Base-by-base conservation (phyloP, 2,888 invertebrate genomes). In the Acronicta leporina region DNA sequence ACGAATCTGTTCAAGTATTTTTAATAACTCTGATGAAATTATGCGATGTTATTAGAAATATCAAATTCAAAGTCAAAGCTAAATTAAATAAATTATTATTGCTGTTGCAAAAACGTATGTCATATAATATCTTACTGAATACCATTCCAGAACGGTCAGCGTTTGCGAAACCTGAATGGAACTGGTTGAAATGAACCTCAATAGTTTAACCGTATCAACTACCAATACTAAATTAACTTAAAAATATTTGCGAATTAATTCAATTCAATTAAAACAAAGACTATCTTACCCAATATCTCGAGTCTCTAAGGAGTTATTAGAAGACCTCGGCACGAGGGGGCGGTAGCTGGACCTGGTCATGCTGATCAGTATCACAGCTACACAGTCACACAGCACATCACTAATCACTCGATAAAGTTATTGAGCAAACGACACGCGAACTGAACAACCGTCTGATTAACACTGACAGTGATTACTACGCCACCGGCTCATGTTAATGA, bases 311-410 rank as follows among this genome's bases (percentile, higher is more conserved):
- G 94, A 94, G 60, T 87, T 89, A 70, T 90, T 85, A 0, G 94
- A 93, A 6, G 92, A 85, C 43, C 94, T 81, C 5, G 94, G 94
- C 38, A 94, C 91, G 46, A 94, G 81, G 2, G 94, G 94, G 57
- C 92, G 84, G 79, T 94, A 94, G 74, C 91, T 91, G 48, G 94
- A 94, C 62, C 94, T 86, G 20, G 94, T 92, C 94, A 94, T 94
- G 69, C 80, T 84, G 61, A 53, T 49, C 38, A 44, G n/a, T 59
- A 56, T 66, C 56, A 69, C 57, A 67, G 50, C 43, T 30, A 30
- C 53, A 47, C 14, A 63, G 62, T 75, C 65, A 41, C 56, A 70
- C 63, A 68, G 53, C 47, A 63, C 79, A 77, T 75, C 73, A 78
- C 63, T 75, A 68, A 75, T 63, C 66, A 73, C 68, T 67, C 66